phyloP scores from a whole-genome alignment of 2,888 invertebrate genomes.

The Dolichomitus sp. region DNA sequence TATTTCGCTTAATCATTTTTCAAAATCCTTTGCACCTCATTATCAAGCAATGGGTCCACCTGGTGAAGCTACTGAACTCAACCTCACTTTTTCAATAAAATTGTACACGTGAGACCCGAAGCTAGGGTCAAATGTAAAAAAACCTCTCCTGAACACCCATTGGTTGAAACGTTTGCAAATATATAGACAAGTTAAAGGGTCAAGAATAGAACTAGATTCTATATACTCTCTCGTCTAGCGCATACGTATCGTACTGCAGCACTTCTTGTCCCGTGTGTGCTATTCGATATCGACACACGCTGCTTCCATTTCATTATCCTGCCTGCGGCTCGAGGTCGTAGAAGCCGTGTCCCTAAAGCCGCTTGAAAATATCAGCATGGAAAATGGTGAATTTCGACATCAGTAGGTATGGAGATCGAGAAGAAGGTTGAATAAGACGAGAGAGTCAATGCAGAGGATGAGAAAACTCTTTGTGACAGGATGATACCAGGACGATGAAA shows the following conservation, averaged over 20 bases:
- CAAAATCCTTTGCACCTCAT: too few relatives aligned
- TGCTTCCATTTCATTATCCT: conserved; percentile 45
- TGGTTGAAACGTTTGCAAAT: too few relatives aligned
- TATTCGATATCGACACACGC: conserved; percentile 41
- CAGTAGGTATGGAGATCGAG: conserved; percentile 14
- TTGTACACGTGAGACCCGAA: too few relatives aligned
- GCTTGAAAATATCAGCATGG: conserved; percentile 49
- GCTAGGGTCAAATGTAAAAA: too few relatives aligned
- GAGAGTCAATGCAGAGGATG: conserved; percentile 4
- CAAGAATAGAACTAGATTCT: neutral
- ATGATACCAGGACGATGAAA: conserved; percentile 39
- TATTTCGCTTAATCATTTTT: too few relatives aligned
- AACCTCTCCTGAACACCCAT: too few relatives aligned
- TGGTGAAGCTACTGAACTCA: too few relatives aligned
- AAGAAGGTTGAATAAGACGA: conserved; percentile 4
- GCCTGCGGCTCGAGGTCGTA: conserved; percentile 25
- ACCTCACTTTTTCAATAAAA: too few relatives aligned
- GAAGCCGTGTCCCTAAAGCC: conserved; percentile 17
- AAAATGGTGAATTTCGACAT: conserved; percentile 48
- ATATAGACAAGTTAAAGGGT: neutral
- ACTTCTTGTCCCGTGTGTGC: conserved; percentile 1
- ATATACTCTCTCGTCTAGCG: neutral
- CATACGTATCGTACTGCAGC: conserved; percentile 8
- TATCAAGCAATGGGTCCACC: too few relatives aligned
- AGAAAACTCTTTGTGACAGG: conserved; percentile 23